Evolutionary conservation across 2,113 vertebrate genomes (phyloP), one percentile per base, ranked within the genome.

Genomic region (Bubo bubo): DNA sequence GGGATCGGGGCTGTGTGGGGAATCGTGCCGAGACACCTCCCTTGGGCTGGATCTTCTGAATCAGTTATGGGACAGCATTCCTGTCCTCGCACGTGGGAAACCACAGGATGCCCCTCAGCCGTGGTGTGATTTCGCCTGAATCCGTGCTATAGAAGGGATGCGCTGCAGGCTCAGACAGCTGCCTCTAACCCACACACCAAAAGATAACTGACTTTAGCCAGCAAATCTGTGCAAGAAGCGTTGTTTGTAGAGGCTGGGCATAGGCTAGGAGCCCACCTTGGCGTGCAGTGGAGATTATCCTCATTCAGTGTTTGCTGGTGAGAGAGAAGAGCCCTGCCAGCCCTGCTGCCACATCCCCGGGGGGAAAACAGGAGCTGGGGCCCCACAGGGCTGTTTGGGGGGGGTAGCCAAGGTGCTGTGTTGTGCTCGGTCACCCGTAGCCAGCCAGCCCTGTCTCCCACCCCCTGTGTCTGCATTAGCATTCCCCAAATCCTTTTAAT

Each of bases 401-500:
- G n/a, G n/a, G 60, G 47, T 20, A 62, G 90, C 43, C 84, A 26
- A 68, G 85, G 62, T 55, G 53, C 70, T 86, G 64, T 9, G 4
- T n/a, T 30, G 8, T 91, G 87, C 95, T 93, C 59, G 8, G 90
- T 91, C 93, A 94, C 73, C 94, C 75, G 14, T 71, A 45, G 63
- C 94, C 88, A 73, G 67, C 59, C 49, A 13, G 79, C 30, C 86
- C 91, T 6, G 8, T 55, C 93, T 95, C 88, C 94, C 68, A 41
- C 77, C 95, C 93, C 75, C 79, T 5, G 52, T 16, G 55, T 34
- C 88, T 91, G 81, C 95, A 96, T 96, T 94, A 97, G 93, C 93
- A 97, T 96, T 97, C 97, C 79, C 95, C 88, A 95, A 96, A 96
- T 94, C 97, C 97, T 96, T 97, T 97, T 96, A 96, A 95, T 72